Percentiles rank a stretch among this genome's conserved stretches.
Conservation (phyloP, 53 echinoderm and acorn worm species). For the Crossaster papposus region DNA sequence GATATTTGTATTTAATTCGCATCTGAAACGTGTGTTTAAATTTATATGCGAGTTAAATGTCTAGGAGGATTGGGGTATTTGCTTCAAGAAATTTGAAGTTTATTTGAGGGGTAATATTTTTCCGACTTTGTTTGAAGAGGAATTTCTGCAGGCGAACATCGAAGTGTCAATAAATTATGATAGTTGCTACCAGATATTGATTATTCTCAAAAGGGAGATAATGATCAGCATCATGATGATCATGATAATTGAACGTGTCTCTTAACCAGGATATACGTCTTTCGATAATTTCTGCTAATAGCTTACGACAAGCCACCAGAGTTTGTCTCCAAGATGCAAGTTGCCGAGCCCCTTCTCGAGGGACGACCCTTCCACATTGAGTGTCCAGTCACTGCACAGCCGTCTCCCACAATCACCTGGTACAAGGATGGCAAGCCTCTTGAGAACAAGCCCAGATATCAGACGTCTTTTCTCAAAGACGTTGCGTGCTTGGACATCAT, state of each 20-base stretch:
- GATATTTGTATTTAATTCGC: background rate
- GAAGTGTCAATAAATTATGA: too few species aligned
- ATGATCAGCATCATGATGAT: too few species aligned
- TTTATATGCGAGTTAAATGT: too few species aligned
- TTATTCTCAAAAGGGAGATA: too few species aligned
- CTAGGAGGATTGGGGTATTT: background rate
- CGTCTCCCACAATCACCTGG: conserved; percentile 70
- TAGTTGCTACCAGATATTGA: too few species aligned
- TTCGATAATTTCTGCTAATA: conserved; percentile 5
- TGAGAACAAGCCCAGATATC: conserved; percentile 57
- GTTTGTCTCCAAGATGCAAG: conserved; percentile 62
- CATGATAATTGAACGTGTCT: background rate
- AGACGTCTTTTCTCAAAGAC: conserved; percentile 40
- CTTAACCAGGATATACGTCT: background rate
- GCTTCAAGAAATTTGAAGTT: too few species aligned
- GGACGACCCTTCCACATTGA: conserved; percentile 64
- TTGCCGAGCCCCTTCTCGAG: conserved; percentile 47
- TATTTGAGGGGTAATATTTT: too few species aligned
- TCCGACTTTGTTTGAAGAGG: too few species aligned
- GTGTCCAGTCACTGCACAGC: conserved; percentile 66
- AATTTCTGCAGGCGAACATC: too few species aligned
- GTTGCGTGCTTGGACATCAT: conserved; percentile 66
- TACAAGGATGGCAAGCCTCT: conserved; percentile 75
- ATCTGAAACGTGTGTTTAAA: too few species aligned
- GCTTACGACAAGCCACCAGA: conserved; percentile 71